A percentile compares a stretch with the other conserved stretches of the same genome.
phyloP scores from a whole-genome alignment of 2,113 vertebrate species.

The Galeopterus variegatus region DNA sequence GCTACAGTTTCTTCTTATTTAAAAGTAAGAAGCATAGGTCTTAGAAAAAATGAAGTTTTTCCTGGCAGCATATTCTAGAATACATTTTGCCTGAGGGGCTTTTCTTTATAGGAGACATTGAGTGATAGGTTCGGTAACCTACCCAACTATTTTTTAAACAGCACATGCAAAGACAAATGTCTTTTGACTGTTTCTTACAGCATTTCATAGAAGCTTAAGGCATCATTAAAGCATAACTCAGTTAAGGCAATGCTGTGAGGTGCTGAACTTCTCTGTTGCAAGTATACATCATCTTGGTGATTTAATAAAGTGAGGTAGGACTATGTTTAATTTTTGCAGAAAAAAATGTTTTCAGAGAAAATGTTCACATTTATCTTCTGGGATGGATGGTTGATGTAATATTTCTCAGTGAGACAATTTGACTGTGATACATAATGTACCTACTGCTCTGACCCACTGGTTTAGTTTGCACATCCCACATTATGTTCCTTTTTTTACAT shows the following conservation, averaged over 20 bases:
- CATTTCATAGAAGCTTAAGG: not conserved
- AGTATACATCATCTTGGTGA: constrained; percentile 43
- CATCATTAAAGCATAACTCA: constrained; percentile 56
- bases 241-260: not conserved
- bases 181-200: constrained; percentile 52
- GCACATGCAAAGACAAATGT: constrained; percentile 13
- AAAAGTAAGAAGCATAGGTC: not conserved
- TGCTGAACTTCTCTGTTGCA: not conserved
- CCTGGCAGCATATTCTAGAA: not conserved
- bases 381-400: not conserved
- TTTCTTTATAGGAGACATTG: constrained; percentile 12
- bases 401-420: constrained; percentile 39
- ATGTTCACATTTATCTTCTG: constrained; percentile 23
- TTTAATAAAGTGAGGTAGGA: constrained; percentile 46
- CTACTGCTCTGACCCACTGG: not conserved
- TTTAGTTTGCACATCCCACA: not conserved
- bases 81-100: not conserved
- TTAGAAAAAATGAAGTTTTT: not conserved
- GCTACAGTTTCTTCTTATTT: not conserved
- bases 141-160: constrained; percentile 42
- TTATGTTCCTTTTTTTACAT: not conserved
- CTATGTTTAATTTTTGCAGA: constrained; percentile 45
- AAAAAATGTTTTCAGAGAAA: constrained; percentile 58
- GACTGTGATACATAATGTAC: not conserved
- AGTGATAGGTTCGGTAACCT: not conserved